Conservation (phyloP, 2,113 vertebrate species). For the Grallaria varia region DNA sequence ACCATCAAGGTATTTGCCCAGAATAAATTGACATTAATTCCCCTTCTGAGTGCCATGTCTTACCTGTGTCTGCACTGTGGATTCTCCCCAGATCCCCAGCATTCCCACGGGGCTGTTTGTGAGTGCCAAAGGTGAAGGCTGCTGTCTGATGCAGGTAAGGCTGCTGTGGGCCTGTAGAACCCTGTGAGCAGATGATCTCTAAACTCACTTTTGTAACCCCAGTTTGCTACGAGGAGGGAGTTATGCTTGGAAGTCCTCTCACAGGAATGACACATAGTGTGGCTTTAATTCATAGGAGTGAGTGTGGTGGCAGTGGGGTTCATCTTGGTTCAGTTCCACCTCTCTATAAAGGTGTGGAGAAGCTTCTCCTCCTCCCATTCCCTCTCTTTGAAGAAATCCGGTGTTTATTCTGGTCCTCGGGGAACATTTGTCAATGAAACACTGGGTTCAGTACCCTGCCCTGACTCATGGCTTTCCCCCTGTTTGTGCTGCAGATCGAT, state of each 20-base stretch:
- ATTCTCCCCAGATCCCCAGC: slow-evolving; percentile 84
- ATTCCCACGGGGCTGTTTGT: slow-evolving; percentile 93
- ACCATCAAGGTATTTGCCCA: background rate
- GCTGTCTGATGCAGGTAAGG: slow-evolving; percentile 93
- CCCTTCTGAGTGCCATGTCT: slow-evolving; percentile 20
- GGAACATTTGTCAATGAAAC: rapidly evolving
- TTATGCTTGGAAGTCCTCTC: background rate
- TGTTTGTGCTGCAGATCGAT: slow-evolving; percentile 77
- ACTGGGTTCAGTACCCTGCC: rapidly evolving
- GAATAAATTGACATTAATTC: background rate
- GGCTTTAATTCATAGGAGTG: background rate
- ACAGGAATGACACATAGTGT: background rate
- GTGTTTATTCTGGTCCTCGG: background rate
- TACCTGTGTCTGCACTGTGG: slow-evolving; percentile 21
- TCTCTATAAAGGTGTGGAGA: background rate
- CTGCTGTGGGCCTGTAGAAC: background rate
- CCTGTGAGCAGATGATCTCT: background rate
- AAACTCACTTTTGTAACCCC: background rate
- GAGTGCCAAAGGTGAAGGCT: slow-evolving; percentile 92
- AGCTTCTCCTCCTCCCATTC: background rate
- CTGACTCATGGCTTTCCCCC: background rate
- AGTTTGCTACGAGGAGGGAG: background rate
- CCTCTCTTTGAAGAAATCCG: background rate
- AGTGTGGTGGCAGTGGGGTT: background rate
- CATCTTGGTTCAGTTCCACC: background rate